Conservation (phyloP, 2,113 vertebrate species). For the Corapipo altera region DNA sequence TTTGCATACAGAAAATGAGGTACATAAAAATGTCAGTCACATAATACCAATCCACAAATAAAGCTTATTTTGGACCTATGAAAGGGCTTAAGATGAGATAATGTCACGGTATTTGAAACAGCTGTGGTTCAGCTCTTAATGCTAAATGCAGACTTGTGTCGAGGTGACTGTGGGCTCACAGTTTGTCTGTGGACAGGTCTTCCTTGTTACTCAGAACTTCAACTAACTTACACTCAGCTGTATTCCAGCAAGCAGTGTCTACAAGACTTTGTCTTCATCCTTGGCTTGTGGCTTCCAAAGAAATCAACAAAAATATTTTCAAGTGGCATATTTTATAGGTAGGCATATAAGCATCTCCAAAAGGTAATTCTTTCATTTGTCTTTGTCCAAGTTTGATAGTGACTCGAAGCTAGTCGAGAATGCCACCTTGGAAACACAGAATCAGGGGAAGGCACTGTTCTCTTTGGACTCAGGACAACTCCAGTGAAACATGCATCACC, state of each 20-base stretch:
- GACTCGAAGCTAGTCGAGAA: not conserved
- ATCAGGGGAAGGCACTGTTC: not conserved
- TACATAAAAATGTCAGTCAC: not conserved
- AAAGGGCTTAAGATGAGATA: not conserved
- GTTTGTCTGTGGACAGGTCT: not conserved
- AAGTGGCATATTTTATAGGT: not conserved
- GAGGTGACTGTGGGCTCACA: not conserved
- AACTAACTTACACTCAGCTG: not conserved
- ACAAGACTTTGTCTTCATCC: not conserved
- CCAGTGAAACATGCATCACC: not conserved
- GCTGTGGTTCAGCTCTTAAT: not conserved
- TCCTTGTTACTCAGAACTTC: not conserved
- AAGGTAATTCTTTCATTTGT: not conserved
- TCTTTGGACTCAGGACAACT: not conserved
- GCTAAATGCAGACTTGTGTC: not conserved
- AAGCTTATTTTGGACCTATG: not conserved
- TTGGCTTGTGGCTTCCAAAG: not conserved
- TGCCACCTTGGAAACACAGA: not conserved
- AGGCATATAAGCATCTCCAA: not conserved
- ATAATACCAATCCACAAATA: not conserved
- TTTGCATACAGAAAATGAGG: not conserved
- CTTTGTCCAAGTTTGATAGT: not conserved
- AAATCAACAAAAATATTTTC: not conserved
- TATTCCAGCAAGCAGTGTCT: not conserved
- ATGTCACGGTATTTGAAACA: not conserved